Conservation (phyloP, 2,113 vertebrate species). For the Dasyornis broadbenti region DNA sequence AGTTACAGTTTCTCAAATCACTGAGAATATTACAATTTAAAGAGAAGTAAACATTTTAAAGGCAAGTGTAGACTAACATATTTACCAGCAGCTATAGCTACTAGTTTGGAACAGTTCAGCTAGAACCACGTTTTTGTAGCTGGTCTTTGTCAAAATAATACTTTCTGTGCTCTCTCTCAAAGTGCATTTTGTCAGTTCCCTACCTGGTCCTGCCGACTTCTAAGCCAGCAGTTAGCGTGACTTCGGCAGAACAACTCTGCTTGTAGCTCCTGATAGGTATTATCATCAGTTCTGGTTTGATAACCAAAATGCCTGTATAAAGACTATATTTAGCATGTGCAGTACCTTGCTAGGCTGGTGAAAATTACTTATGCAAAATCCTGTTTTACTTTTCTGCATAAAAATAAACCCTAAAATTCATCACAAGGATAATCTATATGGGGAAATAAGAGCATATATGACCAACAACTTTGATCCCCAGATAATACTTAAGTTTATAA, state of each 20-base stretch:
- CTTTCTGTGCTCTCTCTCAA: not conserved
- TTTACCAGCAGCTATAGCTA: not conserved
- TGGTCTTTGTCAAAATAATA: not conserved
- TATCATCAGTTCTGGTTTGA: not conserved
- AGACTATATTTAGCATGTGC: not conserved
- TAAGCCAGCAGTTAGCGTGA: not conserved
- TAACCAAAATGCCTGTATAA: not conserved
- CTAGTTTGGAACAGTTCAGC: not conserved
- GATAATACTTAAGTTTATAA: not conserved
- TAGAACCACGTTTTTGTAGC: not conserved
- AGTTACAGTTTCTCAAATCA: not conserved
- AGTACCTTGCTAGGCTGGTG: not conserved
- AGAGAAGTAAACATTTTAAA: not conserved
- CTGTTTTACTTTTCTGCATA: not conserved
- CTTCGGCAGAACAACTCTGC: not conserved
- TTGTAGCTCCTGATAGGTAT: rapidly evolving
- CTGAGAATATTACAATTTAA: not conserved
- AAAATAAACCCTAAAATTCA: not conserved
- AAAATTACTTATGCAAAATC: not conserved
- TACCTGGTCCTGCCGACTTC: not conserved
- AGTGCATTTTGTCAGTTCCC: not conserved
- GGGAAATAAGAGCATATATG: not conserved
- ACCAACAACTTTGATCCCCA: not conserved
- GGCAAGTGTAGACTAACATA: not conserved
- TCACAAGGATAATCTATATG: not conserved